Evolutionary conservation across 2,113 vertebrate species (phyloP).

Genomic region (Perca flavescens): DNA sequence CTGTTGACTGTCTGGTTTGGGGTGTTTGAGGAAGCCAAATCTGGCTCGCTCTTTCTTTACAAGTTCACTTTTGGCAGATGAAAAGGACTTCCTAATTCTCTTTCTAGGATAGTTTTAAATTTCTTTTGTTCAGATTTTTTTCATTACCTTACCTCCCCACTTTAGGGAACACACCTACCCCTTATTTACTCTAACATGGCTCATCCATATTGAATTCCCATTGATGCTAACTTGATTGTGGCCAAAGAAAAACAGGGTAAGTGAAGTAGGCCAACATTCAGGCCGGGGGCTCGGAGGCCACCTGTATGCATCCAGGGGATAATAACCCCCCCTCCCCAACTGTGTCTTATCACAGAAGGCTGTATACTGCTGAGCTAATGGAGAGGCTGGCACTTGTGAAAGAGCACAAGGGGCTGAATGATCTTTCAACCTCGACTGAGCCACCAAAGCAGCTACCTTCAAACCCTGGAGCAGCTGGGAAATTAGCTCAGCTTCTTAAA

Average conservation of each 20-base stretch:
- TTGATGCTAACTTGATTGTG: conserved; percentile 33
- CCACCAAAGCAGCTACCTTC: conserved; percentile 66
- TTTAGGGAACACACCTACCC: not conserved
- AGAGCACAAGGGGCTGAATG: conserved; percentile 50
- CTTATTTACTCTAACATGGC: conserved; percentile 10
- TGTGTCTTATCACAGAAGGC: conserved; percentile 36
- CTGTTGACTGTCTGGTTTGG: not conserved
- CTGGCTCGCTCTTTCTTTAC: not conserved
- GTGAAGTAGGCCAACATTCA: conserved; percentile 56
- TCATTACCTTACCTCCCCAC: not conserved
- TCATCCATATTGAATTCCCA: conserved; percentile 45
- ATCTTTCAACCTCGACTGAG: conserved; percentile 38
- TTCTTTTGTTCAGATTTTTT: conserved; percentile 11
- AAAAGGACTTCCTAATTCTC: not conserved
- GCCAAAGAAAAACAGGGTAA: conserved; percentile 30
- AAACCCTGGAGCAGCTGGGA: conserved; percentile 70
- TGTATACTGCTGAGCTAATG: conserved; percentile 59
- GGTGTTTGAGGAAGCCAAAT: conserved; percentile 6
- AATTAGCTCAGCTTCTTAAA: conserved; percentile 74
- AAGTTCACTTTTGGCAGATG: not conserved
- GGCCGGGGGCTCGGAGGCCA: conserved; percentile 50
- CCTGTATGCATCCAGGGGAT: conserved; percentile 69
- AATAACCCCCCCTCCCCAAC: conserved; percentile 30
- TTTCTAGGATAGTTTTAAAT: not conserved
- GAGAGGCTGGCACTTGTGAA: conserved; percentile 65